phyloP scores from a whole-genome alignment of 2,797 vertebrate species.

The Nannoperca obscura region DNA sequence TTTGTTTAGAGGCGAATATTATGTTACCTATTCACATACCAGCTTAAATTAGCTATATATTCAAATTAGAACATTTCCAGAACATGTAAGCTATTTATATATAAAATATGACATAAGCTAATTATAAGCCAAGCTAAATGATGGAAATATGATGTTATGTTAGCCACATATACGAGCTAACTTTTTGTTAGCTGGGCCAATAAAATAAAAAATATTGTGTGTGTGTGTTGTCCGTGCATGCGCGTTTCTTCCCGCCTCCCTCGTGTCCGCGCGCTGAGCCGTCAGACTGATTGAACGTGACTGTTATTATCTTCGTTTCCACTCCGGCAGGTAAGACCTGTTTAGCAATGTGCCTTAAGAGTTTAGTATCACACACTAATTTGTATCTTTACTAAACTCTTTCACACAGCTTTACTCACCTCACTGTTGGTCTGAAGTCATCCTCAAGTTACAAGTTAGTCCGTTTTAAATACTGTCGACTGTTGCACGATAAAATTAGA shows the following conservation, averaged over 20 bases:
- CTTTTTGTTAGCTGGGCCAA: background rate
- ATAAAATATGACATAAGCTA: too few relatives aligned
- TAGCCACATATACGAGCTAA: background rate
- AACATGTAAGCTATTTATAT: background rate
- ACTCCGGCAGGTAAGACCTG: slow-evolving; percentile 21
- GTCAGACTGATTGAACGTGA: background rate
- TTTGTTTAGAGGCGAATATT: background rate
- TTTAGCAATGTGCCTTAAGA: accelerated
- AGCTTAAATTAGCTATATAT: background rate
- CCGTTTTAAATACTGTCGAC: too few relatives aligned
- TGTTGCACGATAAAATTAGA: too few relatives aligned
- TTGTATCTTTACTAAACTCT: background rate
- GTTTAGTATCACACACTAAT: too few relatives aligned
- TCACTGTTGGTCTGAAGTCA: background rate
- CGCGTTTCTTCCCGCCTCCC: slow-evolving; percentile 16
- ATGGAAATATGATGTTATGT: background rate
- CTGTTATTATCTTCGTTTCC: too few relatives aligned
- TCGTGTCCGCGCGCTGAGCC: background rate
- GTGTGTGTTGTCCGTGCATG: background rate
- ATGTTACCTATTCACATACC: background rate
- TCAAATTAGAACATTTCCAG: background rate
- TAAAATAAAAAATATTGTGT: background rate
- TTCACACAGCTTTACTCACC: too few relatives aligned
- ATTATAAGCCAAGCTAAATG: accelerated
- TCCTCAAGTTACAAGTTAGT: too few relatives aligned